Conservation (phyloP, 1,140 invertebrate genomes). For the Calycopis cecrops region DNA sequence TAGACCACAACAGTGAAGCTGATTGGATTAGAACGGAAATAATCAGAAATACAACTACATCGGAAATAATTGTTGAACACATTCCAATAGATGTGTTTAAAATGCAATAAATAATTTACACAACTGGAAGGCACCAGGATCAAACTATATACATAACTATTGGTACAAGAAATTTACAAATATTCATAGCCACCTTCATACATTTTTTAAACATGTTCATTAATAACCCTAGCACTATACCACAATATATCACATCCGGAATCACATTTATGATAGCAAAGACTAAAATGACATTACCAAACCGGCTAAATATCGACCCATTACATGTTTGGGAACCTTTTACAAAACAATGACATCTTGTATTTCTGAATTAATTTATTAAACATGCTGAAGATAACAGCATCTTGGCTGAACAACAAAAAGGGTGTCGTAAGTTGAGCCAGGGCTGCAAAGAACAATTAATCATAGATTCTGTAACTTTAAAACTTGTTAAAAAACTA, state of each 20-base stretch:
- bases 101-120: constrained; percentile 14
- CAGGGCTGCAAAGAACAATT: constrained; percentile 23
- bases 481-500: background rate
- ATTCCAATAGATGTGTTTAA: background rate
- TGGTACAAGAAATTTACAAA: constrained; percentile 24
- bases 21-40: background rate
- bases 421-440: constrained; percentile 17
- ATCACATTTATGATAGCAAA: constrained; percentile 21
- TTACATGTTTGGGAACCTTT: constrained; percentile 17
- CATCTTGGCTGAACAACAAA: constrained; percentile 19
- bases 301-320: constrained; percentile 15
- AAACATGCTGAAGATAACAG: constrained; percentile 11
- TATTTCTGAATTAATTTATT: constrained; percentile 10
- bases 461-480: constrained; percentile 11
- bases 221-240: constrained; percentile 13
- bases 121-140: too few relatives aligned
- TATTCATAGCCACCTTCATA: constrained; percentile 15
- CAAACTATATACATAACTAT: constrained; percentile 14
- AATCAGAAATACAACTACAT: background rate
- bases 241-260: constrained; percentile 21
- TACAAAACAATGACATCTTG: background rate
- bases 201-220: constrained; percentile 3
- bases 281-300: constrained; percentile 11
- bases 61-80: background rate
- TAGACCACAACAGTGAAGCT: background rate